Conservation (phyloP, 2,113 vertebrate genomes). For the Diphyllodes magnificus region DNA sequence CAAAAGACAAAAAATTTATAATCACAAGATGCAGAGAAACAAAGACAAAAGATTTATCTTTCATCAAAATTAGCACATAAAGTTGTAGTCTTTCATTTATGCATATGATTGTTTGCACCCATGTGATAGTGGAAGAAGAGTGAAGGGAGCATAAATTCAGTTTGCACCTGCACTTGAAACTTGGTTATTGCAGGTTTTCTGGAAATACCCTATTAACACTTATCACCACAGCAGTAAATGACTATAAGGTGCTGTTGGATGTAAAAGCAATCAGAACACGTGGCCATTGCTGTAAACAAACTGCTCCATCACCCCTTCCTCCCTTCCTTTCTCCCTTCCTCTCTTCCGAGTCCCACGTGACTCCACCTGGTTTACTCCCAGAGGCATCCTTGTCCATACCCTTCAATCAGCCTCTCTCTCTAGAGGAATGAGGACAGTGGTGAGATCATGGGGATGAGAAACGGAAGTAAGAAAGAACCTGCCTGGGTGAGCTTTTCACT, state of each 20-base stretch:
- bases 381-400: background rate
- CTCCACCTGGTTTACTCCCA: background rate
- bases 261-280: background rate
- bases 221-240: background rate
- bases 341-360: background rate
- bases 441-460: background rate
- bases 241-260: background rate
- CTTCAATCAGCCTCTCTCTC: background rate
- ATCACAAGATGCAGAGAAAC: background rate
- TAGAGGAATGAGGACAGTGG: background rate
- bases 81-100: background rate
- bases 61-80: background rate
- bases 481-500: background rate
- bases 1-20: background rate
- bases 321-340: background rate
- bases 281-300: background rate
- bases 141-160: background rate
- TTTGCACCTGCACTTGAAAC: background rate
- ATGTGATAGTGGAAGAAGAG: background rate
- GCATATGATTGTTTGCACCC: background rate
- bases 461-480: background rate
- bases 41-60: background rate
- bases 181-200: background rate
- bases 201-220: background rate
- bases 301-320: background rate